These are phyloP conservation scores for Zaprionus capensis DNA, from an alignment of 1,140 invertebrate species.

Conservation along the genomic window DNA sequence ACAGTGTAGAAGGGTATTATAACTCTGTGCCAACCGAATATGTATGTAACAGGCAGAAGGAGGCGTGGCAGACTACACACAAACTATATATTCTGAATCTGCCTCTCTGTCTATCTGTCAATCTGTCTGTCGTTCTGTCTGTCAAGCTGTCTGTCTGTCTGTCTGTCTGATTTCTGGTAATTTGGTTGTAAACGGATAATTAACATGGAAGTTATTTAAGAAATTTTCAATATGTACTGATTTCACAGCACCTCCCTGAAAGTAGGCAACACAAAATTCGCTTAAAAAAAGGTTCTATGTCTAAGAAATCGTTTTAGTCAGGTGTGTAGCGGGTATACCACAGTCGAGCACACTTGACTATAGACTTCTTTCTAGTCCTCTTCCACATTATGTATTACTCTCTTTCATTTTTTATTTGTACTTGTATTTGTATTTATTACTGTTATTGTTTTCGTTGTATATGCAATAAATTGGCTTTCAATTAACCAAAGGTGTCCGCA, in stretches of 20 bases:
- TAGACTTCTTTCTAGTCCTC: too few relatives aligned
- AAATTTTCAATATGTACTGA: too few relatives aligned
- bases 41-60: not conserved
- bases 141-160: conserved; percentile 10
- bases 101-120: not conserved
- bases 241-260: too few relatives aligned
- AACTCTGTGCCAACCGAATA: not conserved
- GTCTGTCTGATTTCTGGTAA: not conserved
- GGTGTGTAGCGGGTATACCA: too few relatives aligned
- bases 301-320: too few relatives aligned
- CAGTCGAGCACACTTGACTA: too few relatives aligned
- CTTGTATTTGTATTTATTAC: conserved; percentile 48
- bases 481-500: conserved; percentile 63
- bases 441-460: conserved; percentile 32
- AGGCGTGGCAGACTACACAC: not conserved
- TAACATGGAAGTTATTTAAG: too few relatives aligned
- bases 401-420: conserved; percentile 14
- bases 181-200: not conserved
- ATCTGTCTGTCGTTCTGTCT: not conserved
- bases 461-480: conserved; percentile 65
- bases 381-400: conserved; percentile 33
- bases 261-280: too few relatives aligned
- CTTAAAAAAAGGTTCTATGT: too few relatives aligned
- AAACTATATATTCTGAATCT: not conserved
- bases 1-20: not conserved